phyloP scores from a whole-genome alignment of 2,888 invertebrate genomes.

The Emmelina monodactyla region DNA sequence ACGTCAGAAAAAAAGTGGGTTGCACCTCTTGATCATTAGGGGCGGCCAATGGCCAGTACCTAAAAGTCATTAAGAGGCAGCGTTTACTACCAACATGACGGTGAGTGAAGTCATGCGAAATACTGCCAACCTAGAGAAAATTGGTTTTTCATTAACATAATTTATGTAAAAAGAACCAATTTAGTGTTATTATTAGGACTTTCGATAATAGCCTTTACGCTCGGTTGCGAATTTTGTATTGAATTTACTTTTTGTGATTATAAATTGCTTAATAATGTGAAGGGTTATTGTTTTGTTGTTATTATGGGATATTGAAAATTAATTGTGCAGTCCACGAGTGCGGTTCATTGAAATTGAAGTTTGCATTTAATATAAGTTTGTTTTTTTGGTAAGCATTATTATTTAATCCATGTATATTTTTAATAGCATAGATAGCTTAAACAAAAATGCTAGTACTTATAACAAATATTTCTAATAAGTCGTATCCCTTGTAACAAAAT shows the following conservation, averaged over 20 bases:
- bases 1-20: slow-evolving; percentile 54
- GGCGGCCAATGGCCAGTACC: slow-evolving; percentile 61
- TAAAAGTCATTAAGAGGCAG: slow-evolving; percentile 60
- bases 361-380: too few relatives aligned
- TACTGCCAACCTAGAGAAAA: background rate
- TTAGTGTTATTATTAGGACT: slow-evolving; percentile 43
- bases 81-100: slow-evolving; percentile 57
- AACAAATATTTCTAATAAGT: too few relatives aligned
- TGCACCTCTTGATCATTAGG: slow-evolving; percentile 53
- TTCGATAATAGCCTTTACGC: slow-evolving; percentile 29
- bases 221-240: slow-evolving; percentile 28
- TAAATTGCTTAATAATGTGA: background rate
- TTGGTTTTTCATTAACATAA: slow-evolving; percentile 38
- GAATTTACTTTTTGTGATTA: background rate
- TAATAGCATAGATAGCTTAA: too few relatives aligned
- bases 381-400: too few relatives aligned
- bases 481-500: too few relatives aligned
- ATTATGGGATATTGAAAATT: too few relatives aligned
- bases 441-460: too few relatives aligned
- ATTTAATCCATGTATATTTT: too few relatives aligned
- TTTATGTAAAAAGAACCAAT: slow-evolving; percentile 52
- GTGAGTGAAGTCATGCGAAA: background rate
- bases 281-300: too few relatives aligned
- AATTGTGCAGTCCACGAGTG: too few relatives aligned
- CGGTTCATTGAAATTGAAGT: too few relatives aligned